Evolutionary conservation across 2,888 invertebrate genomes (phyloP).

Genomic region (Balanococcus diminutus): DNA sequence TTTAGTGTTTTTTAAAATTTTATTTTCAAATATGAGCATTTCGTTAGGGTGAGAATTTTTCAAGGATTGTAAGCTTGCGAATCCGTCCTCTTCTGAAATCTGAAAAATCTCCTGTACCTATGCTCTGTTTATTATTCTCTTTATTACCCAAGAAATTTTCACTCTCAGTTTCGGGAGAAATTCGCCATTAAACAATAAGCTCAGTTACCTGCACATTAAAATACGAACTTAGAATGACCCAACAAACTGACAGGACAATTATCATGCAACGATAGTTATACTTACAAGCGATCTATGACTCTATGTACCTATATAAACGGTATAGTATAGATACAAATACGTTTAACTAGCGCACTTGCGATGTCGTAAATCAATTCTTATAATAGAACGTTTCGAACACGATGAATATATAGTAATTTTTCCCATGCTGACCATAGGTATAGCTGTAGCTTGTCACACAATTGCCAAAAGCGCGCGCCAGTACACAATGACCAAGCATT

Average conservation of each 20-base stretch:
- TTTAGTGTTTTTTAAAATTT: no score
- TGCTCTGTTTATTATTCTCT: no score
- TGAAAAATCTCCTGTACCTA: no score
- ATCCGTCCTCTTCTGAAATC: no score
- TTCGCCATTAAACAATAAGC: no score
- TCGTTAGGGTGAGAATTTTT: no score
- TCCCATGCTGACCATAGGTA: background rate
- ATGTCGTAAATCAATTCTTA: slow-evolving; percentile 21
- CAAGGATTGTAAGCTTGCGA: no score
- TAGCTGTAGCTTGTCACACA: background rate
- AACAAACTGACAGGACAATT: slow-evolving; percentile 7
- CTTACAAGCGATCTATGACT: background rate
- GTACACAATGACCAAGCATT: slow-evolving; percentile 18
- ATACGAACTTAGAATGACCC: background rate
- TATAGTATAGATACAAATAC: no score
- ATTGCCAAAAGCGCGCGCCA: background rate
- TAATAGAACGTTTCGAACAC: background rate
- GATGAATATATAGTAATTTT: background rate
- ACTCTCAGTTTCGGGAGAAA: no score
- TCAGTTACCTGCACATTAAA: no score
- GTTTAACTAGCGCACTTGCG: background rate
- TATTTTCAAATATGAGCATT: no score
- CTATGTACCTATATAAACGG: background rate
- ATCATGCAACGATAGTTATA: background rate
- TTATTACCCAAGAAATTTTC: no score